Conservation (phyloP, 2,888 invertebrate species). For the Hirtodrosophila histrioides region DNA sequence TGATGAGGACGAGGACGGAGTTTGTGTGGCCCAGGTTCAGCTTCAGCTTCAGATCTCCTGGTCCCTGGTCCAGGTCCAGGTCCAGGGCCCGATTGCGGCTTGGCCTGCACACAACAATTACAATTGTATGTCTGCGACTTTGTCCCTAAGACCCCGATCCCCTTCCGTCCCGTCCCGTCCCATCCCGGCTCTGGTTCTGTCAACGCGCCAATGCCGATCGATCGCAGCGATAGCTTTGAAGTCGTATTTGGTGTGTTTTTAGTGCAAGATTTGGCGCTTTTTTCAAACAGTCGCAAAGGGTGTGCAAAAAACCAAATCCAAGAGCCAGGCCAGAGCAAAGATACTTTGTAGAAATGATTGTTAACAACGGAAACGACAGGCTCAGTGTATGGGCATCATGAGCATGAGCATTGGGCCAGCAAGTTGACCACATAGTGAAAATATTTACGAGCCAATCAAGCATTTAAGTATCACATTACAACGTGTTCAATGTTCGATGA, state of each 20-base stretch:
- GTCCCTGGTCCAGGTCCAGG: conserved; percentile 11
- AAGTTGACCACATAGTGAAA: conserved; percentile 71
- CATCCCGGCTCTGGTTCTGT: conserved; percentile 46
- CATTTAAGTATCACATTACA: conserved; percentile 84
- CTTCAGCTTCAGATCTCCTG: conserved; percentile 4
- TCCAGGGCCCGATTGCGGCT: conserved; percentile 18
- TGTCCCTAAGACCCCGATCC: conserved; percentile 7
- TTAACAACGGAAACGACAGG: conserved; percentile 81
- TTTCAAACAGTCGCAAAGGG: conserved; percentile 72
- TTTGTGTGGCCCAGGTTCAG: conserved; percentile 52
- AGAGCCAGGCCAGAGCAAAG: conserved; percentile 18
- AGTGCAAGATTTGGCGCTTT: conserved; percentile 83
- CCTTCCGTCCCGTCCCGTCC: neutral
- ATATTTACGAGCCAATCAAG: conserved; percentile 84
- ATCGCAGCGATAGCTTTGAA: conserved; percentile 83
- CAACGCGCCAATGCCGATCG: conserved; percentile 72
- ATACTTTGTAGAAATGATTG: conserved; percentile 83
- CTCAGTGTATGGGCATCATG: conserved; percentile 16
- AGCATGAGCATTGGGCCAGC: conserved; percentile 1
- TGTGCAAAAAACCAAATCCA: conserved; percentile 37
- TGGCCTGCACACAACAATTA: conserved; percentile 50
- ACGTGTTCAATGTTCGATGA: conserved; percentile 84
- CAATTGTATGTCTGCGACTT: conserved; percentile 48
- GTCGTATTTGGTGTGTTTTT: conserved; percentile 83
- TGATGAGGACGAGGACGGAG: conserved; percentile 72